Conservation (phyloP, 2,888 invertebrate genomes). For the Hemicrepidius hirtus region DNA sequence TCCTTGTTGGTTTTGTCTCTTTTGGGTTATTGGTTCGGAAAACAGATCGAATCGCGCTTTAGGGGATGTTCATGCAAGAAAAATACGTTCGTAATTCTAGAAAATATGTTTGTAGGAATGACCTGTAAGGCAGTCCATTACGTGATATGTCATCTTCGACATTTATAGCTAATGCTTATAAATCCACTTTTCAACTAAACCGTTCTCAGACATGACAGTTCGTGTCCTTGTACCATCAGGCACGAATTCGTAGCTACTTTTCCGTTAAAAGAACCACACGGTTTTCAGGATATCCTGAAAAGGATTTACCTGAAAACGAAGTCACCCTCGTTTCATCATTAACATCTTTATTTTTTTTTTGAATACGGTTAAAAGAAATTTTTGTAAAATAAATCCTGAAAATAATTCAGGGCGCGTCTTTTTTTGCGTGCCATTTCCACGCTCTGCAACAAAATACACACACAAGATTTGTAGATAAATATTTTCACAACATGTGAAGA, state of each 20-base stretch:
- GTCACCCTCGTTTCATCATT: slow-evolving; percentile 17
- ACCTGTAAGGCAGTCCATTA: slow-evolving; percentile 32
- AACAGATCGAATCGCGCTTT: too few species aligned
- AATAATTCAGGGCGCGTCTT: not conserved
- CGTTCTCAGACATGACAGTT: slow-evolving; percentile 42
- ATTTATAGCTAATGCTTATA: slow-evolving; percentile 47
- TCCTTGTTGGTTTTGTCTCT: too few species aligned
- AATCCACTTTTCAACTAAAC: slow-evolving; percentile 48
- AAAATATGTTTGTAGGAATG: slow-evolving; percentile 24
- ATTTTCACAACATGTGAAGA: slow-evolving; percentile 44
- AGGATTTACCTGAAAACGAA: slow-evolving; percentile 24
- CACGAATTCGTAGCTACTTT: slow-evolving; percentile 9
- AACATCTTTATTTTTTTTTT: slow-evolving; percentile 12
- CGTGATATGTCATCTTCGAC: slow-evolving; percentile 47
- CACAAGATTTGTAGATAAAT: slow-evolving; percentile 43
- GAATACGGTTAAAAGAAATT: too few species aligned
- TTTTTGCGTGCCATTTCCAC: slow-evolving; percentile 16
- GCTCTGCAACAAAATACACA: slow-evolving; percentile 32
- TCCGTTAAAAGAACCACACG: slow-evolving; percentile 5
- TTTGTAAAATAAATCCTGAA: too few species aligned
- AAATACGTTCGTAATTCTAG: slow-evolving; percentile 2
- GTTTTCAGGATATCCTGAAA: slow-evolving; percentile 23
- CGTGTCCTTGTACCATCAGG: slow-evolving; percentile 39
- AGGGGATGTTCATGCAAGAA: not conserved
- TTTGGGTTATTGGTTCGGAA: too few species aligned